Evolutionary conservation across 2,888 invertebrate genomes (phyloP), one percentile per base, ranked within the genome.

Genomic region (Agonopterix arenella): DNA sequence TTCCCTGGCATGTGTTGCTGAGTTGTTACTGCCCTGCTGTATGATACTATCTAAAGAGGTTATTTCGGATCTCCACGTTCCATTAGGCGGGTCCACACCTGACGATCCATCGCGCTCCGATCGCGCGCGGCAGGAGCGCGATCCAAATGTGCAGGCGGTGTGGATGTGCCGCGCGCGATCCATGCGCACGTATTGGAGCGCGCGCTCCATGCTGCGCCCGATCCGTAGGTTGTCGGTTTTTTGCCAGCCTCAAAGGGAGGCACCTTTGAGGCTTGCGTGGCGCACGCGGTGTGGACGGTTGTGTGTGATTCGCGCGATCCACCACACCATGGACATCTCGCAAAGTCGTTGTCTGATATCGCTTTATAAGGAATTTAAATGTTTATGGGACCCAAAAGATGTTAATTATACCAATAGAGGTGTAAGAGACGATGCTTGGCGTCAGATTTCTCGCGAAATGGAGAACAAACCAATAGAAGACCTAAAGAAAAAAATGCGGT

Each of bases 381-480:
- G 54, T 57, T 58, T 64, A 60, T 62, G 59, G 60, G 58, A 62
- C 45, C 58, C 58, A n/a, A 58, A 61, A 46, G 61, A 62, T 59
- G 11, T 44, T 42, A 55, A 56, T 57, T 58, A 55, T 45, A 57
- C 58, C 42, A 62, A 61, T 57, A 61, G 58, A 54, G 60, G 60
- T 52, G 57, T 11, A 10, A 64, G 61, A 58, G 61, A 62, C n/a
- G 61, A 62, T 60, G 60, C 59, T 50, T 61, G 61, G 60, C 58
- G 56, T 45, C 47, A 60, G 47, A 57, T 52, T 52, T 48, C 45
- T 53, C 51, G 52, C 8, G 46, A 53, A 54, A 56, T 57, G 52
- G 48, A 40, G 11, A 60, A 42, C 11, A 45, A 54, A 59, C 51
- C 53, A 48, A 56, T 51, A 13, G 44, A 53, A 44, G 41, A 51